A percentile compares a stretch with the other conserved stretches of the same genome.
phyloP scores from a whole-genome alignment of 2,113 vertebrate genomes.

The Calidris pygmaea region DNA sequence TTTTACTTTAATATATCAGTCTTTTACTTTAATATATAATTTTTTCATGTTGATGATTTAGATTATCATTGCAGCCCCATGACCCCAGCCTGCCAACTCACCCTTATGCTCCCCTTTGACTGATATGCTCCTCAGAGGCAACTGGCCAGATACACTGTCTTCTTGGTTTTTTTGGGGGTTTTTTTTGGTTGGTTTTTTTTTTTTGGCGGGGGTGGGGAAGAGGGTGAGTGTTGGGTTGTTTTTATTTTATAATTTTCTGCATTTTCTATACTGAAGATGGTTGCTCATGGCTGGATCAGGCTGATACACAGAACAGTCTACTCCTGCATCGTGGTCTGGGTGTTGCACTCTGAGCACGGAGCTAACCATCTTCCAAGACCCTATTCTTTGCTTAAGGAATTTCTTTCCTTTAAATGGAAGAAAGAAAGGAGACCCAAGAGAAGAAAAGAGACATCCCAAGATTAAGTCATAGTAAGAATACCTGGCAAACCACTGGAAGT shows the following conservation, averaged over 20 bases:
- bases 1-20: not conserved
- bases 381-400: not conserved
- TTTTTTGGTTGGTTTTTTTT: not conserved
- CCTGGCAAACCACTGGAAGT: not conserved
- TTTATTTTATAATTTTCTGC: not conserved
- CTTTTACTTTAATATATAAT: not conserved
- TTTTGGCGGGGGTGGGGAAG: no score
- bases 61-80: not conserved
- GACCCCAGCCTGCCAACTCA: not conserved
- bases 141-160: not conserved
- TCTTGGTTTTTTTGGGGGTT: not conserved
- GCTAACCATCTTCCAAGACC: not conserved
- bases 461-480: not conserved
- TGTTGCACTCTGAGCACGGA: accelerated
- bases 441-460: not conserved
- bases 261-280: not conserved
- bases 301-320: not conserved
- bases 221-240: no score
- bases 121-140: not conserved
- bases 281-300: accelerated
- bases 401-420: not conserved
- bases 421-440: not conserved
- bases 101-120: not conserved
- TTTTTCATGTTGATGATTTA: not conserved
- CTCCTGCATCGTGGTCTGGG: not conserved